Evolutionary conservation across 2,888 invertebrate species (phyloP), one percentile per base, ranked within the genome.

Genomic region (Tipula confusa): DNA sequence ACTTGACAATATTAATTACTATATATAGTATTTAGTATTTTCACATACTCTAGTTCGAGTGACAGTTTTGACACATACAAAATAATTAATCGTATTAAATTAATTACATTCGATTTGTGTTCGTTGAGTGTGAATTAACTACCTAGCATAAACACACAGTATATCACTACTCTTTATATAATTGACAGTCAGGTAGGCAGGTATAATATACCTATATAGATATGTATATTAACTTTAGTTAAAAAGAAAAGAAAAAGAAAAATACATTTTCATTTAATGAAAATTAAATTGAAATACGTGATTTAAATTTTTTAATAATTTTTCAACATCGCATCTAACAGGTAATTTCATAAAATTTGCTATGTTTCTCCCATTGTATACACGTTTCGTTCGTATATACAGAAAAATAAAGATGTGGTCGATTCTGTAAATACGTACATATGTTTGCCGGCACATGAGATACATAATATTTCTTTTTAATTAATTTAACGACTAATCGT

Each of bases 221-320:
- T n/a, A 43, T 43, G 13, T 15, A 43, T 15, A n/a, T n/a, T n/a
- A 43, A 3, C 13, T 43, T n/a, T 43, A 43, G n/a, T n/a, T n/a
- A n/a, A n/a, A n/a, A n/a, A n/a, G n/a, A 43, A n/a, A n/a, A n/a
- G n/a, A 15, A 1, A 43, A 7, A n/a, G 24, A 24, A 64, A 64
- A 24, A 24, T n/a, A n/a, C n/a, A n/a, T 24, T 24, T 64, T 64
- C 11, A 64, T 64, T 64, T 64, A 64, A 64, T 64, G 24, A 64
- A 64, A 64, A 64, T 9, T 64, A 64, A 64, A 64, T 64, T 64
- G 64, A 64, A 24, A 64, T 64, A 64, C 64, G 64, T 64, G 64
- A 64, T 64, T 64, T 24, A 24, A 64, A 64, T 64, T 64, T 64
- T 24, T 64, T 24, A 24, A 24, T 64, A 64, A 64, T 64, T 64